Percentiles rank a stretch among this genome's conserved stretches.
Conservation (phyloP, 2,797 vertebrate genomes). For the Dallia pectoralis region DNA sequence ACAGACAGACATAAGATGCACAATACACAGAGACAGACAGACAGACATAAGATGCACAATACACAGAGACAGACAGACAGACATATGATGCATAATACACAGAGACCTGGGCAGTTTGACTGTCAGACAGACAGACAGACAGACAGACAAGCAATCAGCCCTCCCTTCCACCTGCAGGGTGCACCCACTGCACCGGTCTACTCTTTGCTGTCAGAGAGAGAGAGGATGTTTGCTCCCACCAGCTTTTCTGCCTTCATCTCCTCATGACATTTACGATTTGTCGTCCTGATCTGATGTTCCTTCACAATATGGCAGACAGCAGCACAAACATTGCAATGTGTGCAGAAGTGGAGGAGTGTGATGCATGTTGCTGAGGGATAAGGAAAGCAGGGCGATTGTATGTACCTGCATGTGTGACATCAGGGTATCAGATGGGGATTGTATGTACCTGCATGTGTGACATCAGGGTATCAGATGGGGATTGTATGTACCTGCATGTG, state of each 20-base stretch:
- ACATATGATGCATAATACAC: background rate
- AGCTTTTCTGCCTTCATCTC: slow-evolving; percentile 53
- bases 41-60: background rate
- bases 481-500: slow-evolving; percentile 3
- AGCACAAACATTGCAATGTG: background rate
- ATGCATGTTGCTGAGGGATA: background rate
- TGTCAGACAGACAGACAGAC: slow-evolving; percentile 18
- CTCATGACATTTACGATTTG: slow-evolving; percentile 68
- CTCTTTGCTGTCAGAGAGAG: slow-evolving; percentile 71
- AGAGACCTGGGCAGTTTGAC: too few species aligned
- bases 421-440: background rate
- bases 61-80: slow-evolving; percentile 41
- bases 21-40: background rate
- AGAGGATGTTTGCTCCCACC: slow-evolving; percentile 65
- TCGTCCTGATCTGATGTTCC: slow-evolving; percentile 43
- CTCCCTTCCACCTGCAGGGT: slow-evolving; percentile 56
- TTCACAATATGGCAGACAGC: slow-evolving; percentile 40
- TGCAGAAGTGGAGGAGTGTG: background rate
- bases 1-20: background rate
- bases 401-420: background rate
- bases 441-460: background rate
- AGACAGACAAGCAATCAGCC: slow-evolving; percentile 50
- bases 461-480: background rate
- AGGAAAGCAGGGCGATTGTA: background rate
- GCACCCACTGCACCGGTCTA: slow-evolving; percentile 62